phyloP scores from a whole-genome alignment of 2,113 vertebrate genomes.

The Sylvia atricapilla region DNA sequence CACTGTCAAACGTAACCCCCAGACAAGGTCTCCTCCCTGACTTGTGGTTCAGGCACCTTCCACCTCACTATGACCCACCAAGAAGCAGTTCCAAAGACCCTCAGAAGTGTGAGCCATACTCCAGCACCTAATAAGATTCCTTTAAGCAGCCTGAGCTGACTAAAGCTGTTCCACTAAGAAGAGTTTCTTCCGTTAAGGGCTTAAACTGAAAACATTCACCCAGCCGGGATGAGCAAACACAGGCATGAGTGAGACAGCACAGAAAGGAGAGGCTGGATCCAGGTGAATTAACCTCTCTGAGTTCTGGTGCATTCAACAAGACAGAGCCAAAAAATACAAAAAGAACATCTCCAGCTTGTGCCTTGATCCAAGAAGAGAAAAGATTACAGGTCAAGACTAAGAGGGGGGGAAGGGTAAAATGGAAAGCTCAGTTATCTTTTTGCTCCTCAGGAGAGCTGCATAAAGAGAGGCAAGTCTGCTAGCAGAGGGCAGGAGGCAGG shows the following conservation, averaged over 20 bases:
- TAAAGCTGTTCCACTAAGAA: slow-evolving; percentile 48
- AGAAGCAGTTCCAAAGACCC: background rate
- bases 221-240: background rate
- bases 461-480: background rate
- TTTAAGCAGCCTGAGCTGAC: slow-evolving; percentile 51
- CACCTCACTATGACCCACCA: background rate
- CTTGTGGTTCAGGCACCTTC: background rate
- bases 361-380: background rate
- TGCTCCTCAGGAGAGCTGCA: background rate
- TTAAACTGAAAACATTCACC: slow-evolving; percentile 13
- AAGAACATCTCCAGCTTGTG: background rate
- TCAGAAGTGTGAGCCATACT: background rate
- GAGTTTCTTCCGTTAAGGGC: background rate
- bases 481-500: background rate
- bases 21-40: background rate
- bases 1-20: background rate
- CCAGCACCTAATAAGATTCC: slow-evolving; percentile 40
- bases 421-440: background rate
- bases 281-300: background rate
- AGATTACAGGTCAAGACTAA: background rate
- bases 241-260: background rate
- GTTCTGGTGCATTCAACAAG: background rate
- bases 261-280: background rate
- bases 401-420: background rate
- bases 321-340: background rate